Percentiles rank a stretch among this genome's conserved stretches.
Conservation (phyloP, 2,888 invertebrate species). For the Drosophila nigricruria region DNA sequence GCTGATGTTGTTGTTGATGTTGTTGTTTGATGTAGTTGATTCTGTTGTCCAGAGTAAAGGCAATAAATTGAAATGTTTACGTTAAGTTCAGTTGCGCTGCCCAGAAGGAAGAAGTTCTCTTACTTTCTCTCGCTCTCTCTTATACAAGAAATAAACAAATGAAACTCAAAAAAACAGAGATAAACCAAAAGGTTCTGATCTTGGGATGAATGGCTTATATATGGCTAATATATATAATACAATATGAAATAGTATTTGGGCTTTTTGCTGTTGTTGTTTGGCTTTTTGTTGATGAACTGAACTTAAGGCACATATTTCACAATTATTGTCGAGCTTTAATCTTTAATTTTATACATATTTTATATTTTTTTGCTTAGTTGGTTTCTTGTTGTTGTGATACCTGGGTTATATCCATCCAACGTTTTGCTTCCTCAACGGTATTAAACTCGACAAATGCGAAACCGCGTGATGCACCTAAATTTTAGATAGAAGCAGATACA, state of each 20-base stretch:
- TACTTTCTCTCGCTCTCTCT: neutral
- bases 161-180: neutral
- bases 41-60: slow-evolving; percentile 25
- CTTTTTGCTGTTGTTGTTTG: neutral
- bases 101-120: neutral
- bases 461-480: slow-evolving; percentile 95
- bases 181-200: slow-evolving; percentile 15
- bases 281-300: slow-evolving; percentile 36
- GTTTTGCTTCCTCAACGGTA: slow-evolving; percentile 93
- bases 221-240: slow-evolving; percentile 11
- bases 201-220: slow-evolving; percentile 8
- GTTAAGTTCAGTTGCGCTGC: slow-evolving; percentile 45
- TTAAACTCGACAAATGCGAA: slow-evolving; percentile 98
- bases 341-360: neutral
- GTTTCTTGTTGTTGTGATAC: slow-evolving; percentile 78
- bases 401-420: slow-evolving; percentile 96
- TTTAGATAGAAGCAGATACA: slow-evolving; percentile 88
- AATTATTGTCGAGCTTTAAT: slow-evolving; percentile 32
- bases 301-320: slow-evolving; percentile 53
- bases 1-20: slow-evolving; percentile 23
- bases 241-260: slow-evolving; percentile 12
- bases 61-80: slow-evolving; percentile 47
- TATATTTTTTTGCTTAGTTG: slow-evolving; percentile 24
- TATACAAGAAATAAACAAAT: neutral
- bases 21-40: slow-evolving; percentile 7